Conservation (phyloP, 2,113 vertebrate species). For the Solea senegalensis region DNA sequence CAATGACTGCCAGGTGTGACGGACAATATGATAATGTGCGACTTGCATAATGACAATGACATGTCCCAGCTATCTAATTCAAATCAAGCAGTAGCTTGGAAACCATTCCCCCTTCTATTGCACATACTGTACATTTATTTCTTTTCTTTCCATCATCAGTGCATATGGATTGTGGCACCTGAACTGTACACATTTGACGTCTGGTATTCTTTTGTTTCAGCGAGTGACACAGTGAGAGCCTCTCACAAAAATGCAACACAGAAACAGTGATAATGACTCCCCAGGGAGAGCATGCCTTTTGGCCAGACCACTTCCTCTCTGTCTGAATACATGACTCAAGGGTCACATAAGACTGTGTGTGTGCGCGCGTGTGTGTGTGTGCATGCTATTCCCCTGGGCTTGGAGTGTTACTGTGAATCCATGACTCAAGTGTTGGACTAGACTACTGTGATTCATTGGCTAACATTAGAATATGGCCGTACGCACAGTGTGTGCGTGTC, state of each 20-base stretch:
- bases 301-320: conserved; percentile 63
- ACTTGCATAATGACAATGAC: conserved; percentile 14
- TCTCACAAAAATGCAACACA: not conserved
- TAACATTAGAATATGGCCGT: conserved; percentile 38
- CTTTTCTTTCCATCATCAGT: not conserved
- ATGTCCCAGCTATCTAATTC: not conserved
- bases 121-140: not conserved
- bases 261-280: conserved; percentile 57
- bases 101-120: not conserved
- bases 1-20: conserved; percentile 10
- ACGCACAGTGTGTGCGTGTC: conserved; percentile 17
- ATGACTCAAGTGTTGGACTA: conserved; percentile 61
- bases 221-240: not conserved
- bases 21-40: conserved; percentile 4
- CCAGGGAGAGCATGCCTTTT: conserved; percentile 54
- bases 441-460: conserved; percentile 62
- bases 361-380: conserved; percentile 11
- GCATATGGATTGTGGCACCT: not conserved
- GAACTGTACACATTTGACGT: not conserved
- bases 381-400: conserved; percentile 23
- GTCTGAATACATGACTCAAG: conserved; percentile 67
- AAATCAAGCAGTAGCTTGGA: not conserved
- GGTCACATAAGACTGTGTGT: conserved; percentile 46
- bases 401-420: conserved; percentile 30
- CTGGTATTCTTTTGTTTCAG: not conserved